Conservation (phyloP, 2,797 vertebrate species). For the Rhabdophis nuchalis region DNA sequence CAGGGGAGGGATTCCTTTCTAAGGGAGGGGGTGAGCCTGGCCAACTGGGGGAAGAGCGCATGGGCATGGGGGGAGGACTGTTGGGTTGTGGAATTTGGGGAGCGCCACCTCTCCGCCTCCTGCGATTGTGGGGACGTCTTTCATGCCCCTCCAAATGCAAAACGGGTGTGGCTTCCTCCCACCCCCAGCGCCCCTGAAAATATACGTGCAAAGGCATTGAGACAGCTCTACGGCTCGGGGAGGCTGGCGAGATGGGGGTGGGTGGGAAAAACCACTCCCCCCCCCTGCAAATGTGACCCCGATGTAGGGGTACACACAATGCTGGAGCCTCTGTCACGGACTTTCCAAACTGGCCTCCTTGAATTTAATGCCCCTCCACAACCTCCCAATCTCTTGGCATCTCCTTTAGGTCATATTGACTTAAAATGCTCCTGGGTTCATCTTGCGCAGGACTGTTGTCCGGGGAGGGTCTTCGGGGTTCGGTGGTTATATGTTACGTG, state of each 20-base stretch:
- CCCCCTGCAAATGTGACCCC: neutral
- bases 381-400: neutral
- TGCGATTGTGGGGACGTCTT: neutral
- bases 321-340: neutral
- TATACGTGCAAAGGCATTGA: neutral
- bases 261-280: too few species aligned
- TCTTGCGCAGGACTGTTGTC: conserved; percentile 51
- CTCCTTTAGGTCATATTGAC: conserved; percentile 67
- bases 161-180: neutral
- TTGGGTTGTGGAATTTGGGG: neutral
- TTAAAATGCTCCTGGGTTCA: conserved; percentile 50
- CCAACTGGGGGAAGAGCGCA: neutral
- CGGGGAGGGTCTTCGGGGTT: neutral
- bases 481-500: neutral
- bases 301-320: too few species aligned
- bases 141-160: neutral
- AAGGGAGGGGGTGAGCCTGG: neutral
- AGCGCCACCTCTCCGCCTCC: neutral
- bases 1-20: neutral
- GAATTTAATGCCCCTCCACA: neutral
- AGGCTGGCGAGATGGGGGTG: neutral
- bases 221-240: neutral
- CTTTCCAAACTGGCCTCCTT: neutral
- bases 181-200: neutral
- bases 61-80: neutral